Conservation (phyloP, 1,140 invertebrate genomes). For the Drosophila baimaii region DNA sequence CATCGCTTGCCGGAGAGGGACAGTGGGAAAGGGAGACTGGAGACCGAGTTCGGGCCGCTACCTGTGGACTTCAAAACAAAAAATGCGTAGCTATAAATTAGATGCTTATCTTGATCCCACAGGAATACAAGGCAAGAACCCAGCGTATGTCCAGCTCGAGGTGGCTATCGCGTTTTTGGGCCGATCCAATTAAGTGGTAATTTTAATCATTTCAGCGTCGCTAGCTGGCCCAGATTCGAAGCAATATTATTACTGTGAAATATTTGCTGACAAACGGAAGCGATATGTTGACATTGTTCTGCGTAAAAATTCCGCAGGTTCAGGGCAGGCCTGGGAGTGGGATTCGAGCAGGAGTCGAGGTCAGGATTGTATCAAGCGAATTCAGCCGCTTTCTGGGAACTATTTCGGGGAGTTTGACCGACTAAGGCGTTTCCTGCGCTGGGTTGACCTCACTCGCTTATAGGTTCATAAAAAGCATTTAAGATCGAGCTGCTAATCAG, state of each 20-base stretch:
- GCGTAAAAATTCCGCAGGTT: constrained; percentile 54
- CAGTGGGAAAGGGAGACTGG: constrained; percentile 2
- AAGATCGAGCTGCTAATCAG: constrained; percentile 62
- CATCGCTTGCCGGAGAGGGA: neutral
- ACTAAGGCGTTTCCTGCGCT: constrained; percentile 25
- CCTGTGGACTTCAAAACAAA: constrained; percentile 33
- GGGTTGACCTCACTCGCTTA: constrained; percentile 55
- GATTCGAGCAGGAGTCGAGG: constrained; percentile 7
- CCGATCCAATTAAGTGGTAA: constrained; percentile 77
- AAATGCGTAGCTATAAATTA: constrained; percentile 76
- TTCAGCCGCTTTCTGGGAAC: constrained; percentile 18
- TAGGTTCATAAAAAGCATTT: constrained; percentile 75
- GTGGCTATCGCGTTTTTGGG: constrained; percentile 51
- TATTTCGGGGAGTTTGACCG: constrained; percentile 1
- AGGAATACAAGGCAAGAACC: constrained; percentile 15
- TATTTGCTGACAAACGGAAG: constrained; percentile 77
- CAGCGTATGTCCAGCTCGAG: constrained; percentile 42
- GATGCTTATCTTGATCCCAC: constrained; percentile 67
- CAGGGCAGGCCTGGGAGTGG: constrained; percentile 18
- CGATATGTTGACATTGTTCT: constrained; percentile 77
- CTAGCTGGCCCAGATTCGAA: constrained; percentile 26
- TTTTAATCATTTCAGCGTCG: constrained; percentile 69
- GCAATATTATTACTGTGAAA: constrained; percentile 25
- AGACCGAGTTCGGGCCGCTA: constrained; percentile 12
- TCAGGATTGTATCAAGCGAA: neutral